Evolutionary conservation across 2,113 vertebrate genomes (phyloP), one percentile per base, ranked within the genome.

Genomic region (Charadrius vociferus): DNA sequence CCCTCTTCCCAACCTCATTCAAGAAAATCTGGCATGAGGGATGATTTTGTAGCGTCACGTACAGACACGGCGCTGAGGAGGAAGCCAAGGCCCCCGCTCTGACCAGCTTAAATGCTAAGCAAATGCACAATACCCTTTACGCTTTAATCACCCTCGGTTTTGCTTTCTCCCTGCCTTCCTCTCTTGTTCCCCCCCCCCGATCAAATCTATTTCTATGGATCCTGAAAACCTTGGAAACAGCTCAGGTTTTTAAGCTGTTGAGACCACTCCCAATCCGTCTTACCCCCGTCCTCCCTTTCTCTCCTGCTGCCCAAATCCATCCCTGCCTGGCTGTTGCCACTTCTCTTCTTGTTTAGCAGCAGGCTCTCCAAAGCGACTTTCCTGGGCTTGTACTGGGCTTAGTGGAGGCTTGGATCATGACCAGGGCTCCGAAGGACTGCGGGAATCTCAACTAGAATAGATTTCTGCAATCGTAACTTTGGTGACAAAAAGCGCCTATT

Each of bases 391-490:
- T 59, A 2, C 17, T 22, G 47, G 37, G 15, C 34, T 86, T 85
- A 50, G 18, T 4, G 9, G 56, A 56, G 39, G 32, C 75, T 41
- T 91, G 87, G 78, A 67, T 70, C 59, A 9, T 1, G 6, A 30
- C 41, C 58, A 71, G 62, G 29, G 12, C 34, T 88, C 37, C 1
- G 3, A 72, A 78, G 37, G 3, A 0, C 63, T 45, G 2, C 0
- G 0, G 8, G 17, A 73, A 85, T 49, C 71, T 65, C 94, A 68
- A 1, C 22, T 24, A 37, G 16, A 61, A 59, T 1, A 34, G 26
- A 37, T 68, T 58, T 89, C 53, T 70, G 4, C 43, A 43, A 4
- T 50, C 55, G 11, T 12, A 81, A 53, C 32, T 84, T 63, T 2
- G 2, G 5, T 29, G 32, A 50, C 16, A 68, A 53, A 74, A 88